phyloP scores from a whole-genome alignment of 2,888 invertebrate genomes.

The Onchidella celtica region DNA sequence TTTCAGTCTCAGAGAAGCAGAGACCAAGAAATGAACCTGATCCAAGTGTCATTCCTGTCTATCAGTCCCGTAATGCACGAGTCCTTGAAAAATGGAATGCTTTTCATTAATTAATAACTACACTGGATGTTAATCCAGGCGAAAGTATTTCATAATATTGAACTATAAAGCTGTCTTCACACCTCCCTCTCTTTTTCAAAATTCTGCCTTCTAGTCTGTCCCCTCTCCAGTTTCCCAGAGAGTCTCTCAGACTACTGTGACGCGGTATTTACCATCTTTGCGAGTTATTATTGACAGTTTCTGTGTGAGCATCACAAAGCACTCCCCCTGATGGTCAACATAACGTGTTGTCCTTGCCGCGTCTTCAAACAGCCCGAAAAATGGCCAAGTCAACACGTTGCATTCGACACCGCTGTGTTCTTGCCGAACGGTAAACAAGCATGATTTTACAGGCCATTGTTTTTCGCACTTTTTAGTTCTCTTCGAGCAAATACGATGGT shows the following conservation, averaged over 20 bases:
- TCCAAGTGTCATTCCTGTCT: too few species aligned
- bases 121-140: too few species aligned
- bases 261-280: slow-evolving; percentile 19
- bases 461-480: slow-evolving; percentile 32
- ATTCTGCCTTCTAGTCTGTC: too few species aligned
- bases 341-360: slow-evolving; percentile 17
- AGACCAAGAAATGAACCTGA: too few species aligned
- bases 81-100: too few species aligned
- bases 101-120: too few species aligned
- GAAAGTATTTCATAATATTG: too few species aligned
- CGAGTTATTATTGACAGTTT: slow-evolving; percentile 27
- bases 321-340: slow-evolving; percentile 33
- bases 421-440: slow-evolving; percentile 30
- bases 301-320: slow-evolving; percentile 23
- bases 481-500: slow-evolving; percentile 7
- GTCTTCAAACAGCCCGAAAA: slow-evolving; percentile 25
- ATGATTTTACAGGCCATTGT: slow-evolving; percentile 33
- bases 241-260: background rate
- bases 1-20: too few species aligned
- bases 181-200: too few species aligned
- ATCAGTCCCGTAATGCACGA: too few species aligned
- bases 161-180: too few species aligned
- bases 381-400: slow-evolving; percentile 30
- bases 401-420: slow-evolving; percentile 29
- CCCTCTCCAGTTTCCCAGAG: too few species aligned